Conservation (phyloP, 2,113 vertebrate genomes). For the Alaudala cheleensis region DNA sequence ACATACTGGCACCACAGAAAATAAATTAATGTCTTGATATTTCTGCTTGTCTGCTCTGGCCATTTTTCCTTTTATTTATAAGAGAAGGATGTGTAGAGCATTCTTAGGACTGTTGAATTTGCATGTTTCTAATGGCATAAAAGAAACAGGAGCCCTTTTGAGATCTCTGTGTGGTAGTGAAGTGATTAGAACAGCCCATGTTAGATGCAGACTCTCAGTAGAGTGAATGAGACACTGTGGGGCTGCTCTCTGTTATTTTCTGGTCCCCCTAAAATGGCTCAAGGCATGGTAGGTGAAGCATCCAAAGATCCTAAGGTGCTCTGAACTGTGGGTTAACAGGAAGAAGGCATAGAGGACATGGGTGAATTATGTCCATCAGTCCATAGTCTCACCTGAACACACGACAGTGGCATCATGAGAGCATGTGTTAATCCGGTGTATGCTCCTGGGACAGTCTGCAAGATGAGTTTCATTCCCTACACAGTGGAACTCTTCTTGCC, state of each 20-base stretch:
- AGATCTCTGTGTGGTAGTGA: background rate
- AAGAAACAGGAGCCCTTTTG: background rate
- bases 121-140: background rate
- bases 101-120: background rate
- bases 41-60: background rate
- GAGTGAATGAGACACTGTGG: background rate
- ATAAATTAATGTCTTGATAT: background rate
- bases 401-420: constrained; percentile 56
- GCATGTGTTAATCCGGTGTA: background rate
- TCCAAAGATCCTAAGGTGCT: background rate
- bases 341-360: background rate
- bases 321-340: background rate
- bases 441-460: constrained; percentile 53
- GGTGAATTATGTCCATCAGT: background rate
- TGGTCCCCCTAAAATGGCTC: background rate
- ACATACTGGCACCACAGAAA: background rate
- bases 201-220: background rate
- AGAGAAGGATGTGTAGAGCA: background rate
- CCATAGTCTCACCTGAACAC: constrained; percentile 75
- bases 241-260: background rate
- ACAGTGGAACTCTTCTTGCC: constrained; percentile 74
- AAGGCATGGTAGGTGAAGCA: background rate
- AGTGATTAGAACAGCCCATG: background rate
- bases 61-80: background rate
- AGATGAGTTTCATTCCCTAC: constrained; percentile 61